Evolutionary conservation across 2,888 invertebrate genomes (phyloP).

Genomic region (Hirtodrosophila trivittata): DNA sequence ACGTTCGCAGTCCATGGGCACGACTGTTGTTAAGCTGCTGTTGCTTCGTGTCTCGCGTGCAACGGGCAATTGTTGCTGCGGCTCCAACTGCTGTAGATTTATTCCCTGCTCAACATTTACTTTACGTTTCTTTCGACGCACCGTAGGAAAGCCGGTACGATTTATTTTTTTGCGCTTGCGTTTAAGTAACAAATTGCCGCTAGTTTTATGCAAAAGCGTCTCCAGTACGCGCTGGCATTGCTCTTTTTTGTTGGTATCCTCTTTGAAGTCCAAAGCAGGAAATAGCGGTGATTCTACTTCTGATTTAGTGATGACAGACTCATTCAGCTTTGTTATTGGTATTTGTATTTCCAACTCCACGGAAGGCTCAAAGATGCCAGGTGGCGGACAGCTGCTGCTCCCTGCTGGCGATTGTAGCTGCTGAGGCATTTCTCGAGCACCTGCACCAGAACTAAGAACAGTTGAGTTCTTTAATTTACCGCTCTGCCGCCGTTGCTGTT

Average conservation of each 20-base stretch:
- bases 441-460: neutral
- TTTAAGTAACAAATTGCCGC: constrained; percentile 84
- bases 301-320: constrained; percentile 83
- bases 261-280: constrained; percentile 65
- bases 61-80: constrained; percentile 22
- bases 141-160: constrained; percentile 93
- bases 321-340: constrained; percentile 85
- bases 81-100: constrained; percentile 18
- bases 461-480: constrained; percentile 24
- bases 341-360: constrained; percentile 88
- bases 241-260: constrained; percentile 69
- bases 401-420: constrained; percentile 62
- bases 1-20: constrained; percentile 85
- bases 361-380: constrained; percentile 89
- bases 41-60: constrained; percentile 55
- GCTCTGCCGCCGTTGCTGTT: constrained; percentile 86
- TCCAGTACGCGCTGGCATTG: constrained; percentile 79
- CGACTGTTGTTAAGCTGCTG: constrained; percentile 28
- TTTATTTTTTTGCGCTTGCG: constrained; percentile 91
- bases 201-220: constrained; percentile 81
- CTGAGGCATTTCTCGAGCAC: constrained; percentile 20
- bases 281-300: constrained; percentile 84
- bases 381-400: constrained; percentile 84
- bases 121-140: constrained; percentile 92
- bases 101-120: constrained; percentile 56